These are phyloP conservation scores for Pollenia griseotomentosa DNA, from an alignment of 2,888 invertebrate species.

Conservation along the genomic window DNA sequence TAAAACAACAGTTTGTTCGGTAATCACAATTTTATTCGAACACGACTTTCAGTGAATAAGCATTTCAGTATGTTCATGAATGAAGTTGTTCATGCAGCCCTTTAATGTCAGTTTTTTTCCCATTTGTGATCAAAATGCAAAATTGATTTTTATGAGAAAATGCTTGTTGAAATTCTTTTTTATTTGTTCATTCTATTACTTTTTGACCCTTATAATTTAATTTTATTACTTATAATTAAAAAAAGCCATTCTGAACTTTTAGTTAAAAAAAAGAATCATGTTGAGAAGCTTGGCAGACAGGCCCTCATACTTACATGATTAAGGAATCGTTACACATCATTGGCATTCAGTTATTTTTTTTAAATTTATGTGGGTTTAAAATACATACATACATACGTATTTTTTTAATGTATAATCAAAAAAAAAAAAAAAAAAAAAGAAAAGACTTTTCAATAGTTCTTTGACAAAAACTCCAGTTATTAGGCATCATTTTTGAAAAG, in stretches of 20 bases:
- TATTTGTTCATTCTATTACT: constrained; percentile 36
- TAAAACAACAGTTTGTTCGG: no score
- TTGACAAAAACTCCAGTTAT: constrained; percentile 3
- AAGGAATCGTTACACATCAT: constrained; percentile 38
- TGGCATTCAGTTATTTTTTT: constrained; percentile 27
- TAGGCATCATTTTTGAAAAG: background rate
- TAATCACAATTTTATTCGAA: no score
- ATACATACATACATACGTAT: no score
- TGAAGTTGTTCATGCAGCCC: no score
- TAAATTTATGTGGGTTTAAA: background rate
- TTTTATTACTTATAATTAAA: constrained; percentile 66
- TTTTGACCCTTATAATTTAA: constrained; percentile 73
- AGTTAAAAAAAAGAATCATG: constrained; percentile 18
- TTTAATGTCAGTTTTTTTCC: constrained; percentile 4
- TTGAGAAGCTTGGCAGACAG: background rate
- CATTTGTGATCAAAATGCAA: constrained; percentile 4
- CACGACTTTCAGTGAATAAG: no score
- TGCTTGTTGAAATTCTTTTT: constrained; percentile 16
- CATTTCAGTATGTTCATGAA: no score
- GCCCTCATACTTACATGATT: constrained; percentile 28
- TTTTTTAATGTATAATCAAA: no score
- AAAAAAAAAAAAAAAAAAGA: no score
- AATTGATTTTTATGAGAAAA: constrained; percentile 49
- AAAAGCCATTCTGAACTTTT: constrained; percentile 41
- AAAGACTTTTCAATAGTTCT: constrained; percentile 14